These are phyloP conservation scores for Chrysemys picta DNA, from an alignment of 2,113 vertebrate genomes.

Conservation along the genomic window DNA sequence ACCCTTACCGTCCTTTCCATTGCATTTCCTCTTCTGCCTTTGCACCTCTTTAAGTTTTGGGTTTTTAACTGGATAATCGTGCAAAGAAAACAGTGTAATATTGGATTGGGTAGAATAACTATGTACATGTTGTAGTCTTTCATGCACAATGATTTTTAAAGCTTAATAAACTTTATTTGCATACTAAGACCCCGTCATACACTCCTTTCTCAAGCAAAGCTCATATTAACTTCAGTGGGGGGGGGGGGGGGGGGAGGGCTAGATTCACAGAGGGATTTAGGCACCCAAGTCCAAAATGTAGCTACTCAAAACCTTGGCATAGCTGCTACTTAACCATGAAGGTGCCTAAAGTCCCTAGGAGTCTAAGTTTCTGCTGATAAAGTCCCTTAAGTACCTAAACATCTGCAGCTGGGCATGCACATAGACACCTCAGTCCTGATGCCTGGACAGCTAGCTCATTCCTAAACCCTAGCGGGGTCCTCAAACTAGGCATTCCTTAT, in stretches of 20 bases:
- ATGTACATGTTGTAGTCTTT: rapidly evolving
- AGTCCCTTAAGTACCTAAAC: not conserved
- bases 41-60: not conserved
- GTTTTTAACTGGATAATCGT: not conserved
- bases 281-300: not conserved
- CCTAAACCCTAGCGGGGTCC: not conserved
- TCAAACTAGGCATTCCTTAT: not conserved
- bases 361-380: no score
- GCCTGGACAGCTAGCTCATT: not conserved
- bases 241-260: not conserved
- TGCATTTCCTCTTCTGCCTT: not conserved
- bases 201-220: not conserved
- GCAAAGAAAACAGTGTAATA: not conserved
- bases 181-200: not conserved
- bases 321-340: not conserved
- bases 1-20: rapidly evolving
- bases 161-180: not conserved
- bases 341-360: not conserved
- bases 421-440: not conserved
- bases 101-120: not conserved
- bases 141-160: rapidly evolving
- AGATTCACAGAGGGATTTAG: not conserved
- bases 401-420: not conserved
- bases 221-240: not conserved
- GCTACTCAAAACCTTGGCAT: not conserved